Evolutionary conservation across 92 coral and sea anemone species (phyloP), one percentile per base, ranked within the genome.

Genomic region (Siderastrea siderea): DNA sequence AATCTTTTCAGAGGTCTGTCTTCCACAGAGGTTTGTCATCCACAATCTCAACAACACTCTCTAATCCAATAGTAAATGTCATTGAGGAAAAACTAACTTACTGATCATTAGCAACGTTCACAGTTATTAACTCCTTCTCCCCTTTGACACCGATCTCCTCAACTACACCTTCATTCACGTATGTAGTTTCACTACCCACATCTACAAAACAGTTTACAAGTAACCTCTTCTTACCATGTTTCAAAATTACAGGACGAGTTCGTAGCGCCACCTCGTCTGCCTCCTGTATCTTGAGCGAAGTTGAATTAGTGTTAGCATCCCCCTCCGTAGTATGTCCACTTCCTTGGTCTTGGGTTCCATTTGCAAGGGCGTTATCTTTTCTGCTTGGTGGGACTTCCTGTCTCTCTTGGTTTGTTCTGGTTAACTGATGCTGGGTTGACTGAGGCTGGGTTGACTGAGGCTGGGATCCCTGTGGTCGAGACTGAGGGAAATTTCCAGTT

Each of bases 191-290:
- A 26, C 38, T 26, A 26, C 38, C 38, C 38, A 26, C 38, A 26
- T 26, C 38, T 26, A 26, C 0, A 26, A 26, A 26, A 26, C 38
- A 26, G 38, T 26, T 26, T 26, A 26, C 38, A 26, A 84, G 48
- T 61, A 84, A 47, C 72, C 90, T 69, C 38, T 84, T 89, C 44
- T 69, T 70, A 12, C 93, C 81, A 86, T 86, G 65, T 17, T 86
- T 80, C 75, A 91, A 26, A 5, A 91, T 82, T 17, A 78, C 86
- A 63, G 92, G 92, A 68, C 84, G 87, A 75, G 87, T 91, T 75
- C 92, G 89, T 54, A 91, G 89, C 15, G 87, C 86, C 47, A 88
- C 84, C 45, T 67, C 58, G 50, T 86, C 78, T 77, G 67, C 54
- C 16, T 65, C 63, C 60, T 86, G 89, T 81, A 77, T 50, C 84